A percentile compares a stretch with the other conserved stretches of the same genome.
Evolutionary conservation across 1,140 invertebrate genomes (phyloP).

Genomic region (Myzus persicae): DNA sequence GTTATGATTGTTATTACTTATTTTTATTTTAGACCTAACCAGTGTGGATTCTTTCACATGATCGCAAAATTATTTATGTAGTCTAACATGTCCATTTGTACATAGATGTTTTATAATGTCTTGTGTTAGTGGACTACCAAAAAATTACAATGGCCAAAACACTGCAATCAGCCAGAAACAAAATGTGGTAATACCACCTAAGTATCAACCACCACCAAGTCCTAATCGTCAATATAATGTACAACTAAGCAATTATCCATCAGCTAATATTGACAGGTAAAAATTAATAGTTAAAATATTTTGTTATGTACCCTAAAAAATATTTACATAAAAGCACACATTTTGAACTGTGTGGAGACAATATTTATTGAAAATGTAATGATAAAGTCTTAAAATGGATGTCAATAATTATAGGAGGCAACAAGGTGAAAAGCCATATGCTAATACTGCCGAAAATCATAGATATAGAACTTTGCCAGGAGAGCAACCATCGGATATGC

Average conservation of each 20-base stretch:
- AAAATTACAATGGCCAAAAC: slow-evolving; percentile 54
- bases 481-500: slow-evolving; percentile 61
- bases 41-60: background rate
- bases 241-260: background rate
- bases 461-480: slow-evolving; percentile 50
- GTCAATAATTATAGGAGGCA: slow-evolving; percentile 1
- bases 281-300: background rate
- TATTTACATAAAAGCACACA: too few species aligned
- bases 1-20: background rate
- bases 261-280: slow-evolving; percentile 48
- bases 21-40: slow-evolving; percentile 27
- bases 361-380: background rate
- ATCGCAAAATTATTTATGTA: slow-evolving; percentile 20
- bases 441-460: slow-evolving; percentile 35
- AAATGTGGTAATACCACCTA: slow-evolving; percentile 52
- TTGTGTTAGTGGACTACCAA: slow-evolving; percentile 54
- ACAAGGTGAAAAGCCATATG: slow-evolving; percentile 52
- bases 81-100: slow-evolving; percentile 38
- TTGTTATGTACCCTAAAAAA: too few species aligned
- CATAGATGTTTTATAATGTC: slow-evolving; percentile 57
- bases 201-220: slow-evolving; percentile 57
- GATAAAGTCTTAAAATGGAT: background rate
- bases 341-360: too few species aligned
- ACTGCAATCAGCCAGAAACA: slow-evolving; percentile 42
- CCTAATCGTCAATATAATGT: slow-evolving; percentile 52